A percentile compares a stretch with the other conserved stretches of the same genome.
These are phyloP conservation scores for Hippoglossus stenolepis DNA, from an alignment of 2,113 vertebrate species.

Conservation along the genomic window DNA sequence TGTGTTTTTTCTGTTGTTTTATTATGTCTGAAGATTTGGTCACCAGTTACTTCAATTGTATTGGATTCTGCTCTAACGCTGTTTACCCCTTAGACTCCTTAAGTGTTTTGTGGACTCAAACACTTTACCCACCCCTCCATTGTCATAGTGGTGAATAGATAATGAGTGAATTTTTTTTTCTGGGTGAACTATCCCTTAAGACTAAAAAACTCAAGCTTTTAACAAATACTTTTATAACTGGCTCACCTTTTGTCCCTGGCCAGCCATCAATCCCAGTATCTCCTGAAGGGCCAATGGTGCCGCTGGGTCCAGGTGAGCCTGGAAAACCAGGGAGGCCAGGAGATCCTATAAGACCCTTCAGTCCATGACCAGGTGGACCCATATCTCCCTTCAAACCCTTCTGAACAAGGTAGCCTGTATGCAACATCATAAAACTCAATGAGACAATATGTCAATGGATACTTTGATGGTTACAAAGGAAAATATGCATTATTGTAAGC, in stretches of 20 bases:
- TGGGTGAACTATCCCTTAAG: too few species aligned
- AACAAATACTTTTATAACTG: neutral
- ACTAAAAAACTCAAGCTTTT: neutral
- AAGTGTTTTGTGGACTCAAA: too few species aligned
- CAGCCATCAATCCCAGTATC: slow-evolving; percentile 57
- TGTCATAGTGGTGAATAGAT: too few species aligned
- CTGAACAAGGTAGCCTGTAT: slow-evolving; percentile 56
- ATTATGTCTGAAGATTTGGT: too few species aligned
- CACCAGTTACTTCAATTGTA: too few species aligned
- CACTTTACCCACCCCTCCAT: too few species aligned
- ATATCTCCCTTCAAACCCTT: slow-evolving; percentile 64
- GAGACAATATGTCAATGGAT: neutral
- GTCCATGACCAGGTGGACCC: slow-evolving; percentile 61
- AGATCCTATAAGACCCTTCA: slow-evolving; percentile 54
- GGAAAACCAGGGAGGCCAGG: slow-evolving; percentile 58
- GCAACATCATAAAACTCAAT: neutral
- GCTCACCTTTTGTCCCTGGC: slow-evolving; percentile 69
- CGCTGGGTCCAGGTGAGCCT: slow-evolving; percentile 57
- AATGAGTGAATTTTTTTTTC: too few species aligned
- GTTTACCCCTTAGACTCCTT: too few species aligned
- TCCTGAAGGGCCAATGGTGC: slow-evolving; percentile 58
- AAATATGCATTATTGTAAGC: neutral
- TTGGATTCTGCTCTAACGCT: too few species aligned
- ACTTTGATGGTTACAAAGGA: neutral
- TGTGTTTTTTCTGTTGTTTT: too few species aligned